A percentile compares a stretch with the other conserved stretches of the same genome.
Conservation (phyloP, 2,113 vertebrate species). For the Mobula hypostoma region DNA sequence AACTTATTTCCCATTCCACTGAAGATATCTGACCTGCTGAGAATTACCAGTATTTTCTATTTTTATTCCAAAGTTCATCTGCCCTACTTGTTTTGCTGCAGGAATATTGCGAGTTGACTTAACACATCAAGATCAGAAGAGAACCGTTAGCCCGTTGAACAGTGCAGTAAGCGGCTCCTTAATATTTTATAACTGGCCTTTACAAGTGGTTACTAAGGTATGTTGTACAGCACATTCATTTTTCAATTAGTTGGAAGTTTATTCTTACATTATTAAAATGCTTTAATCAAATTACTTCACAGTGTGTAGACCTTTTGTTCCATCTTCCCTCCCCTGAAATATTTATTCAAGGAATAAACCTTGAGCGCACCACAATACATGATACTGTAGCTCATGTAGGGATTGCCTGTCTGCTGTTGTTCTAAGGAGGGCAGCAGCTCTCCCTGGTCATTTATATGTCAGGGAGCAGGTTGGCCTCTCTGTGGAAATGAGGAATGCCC, state of each 20-base stretch:
- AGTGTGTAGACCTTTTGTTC: background rate
- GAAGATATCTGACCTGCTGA: too few relatives aligned
- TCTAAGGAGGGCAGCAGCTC: background rate
- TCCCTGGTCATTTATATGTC: background rate
- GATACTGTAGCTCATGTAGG: background rate
- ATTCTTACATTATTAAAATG: background rate
- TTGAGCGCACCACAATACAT: background rate
- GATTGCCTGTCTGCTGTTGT: background rate
- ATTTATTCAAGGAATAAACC: background rate
- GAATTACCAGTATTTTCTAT: too few relatives aligned
- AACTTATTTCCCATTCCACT: too few relatives aligned
- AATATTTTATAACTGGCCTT: background rate
- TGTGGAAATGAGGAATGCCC: background rate
- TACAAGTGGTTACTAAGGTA: background rate
- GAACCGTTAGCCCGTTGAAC: background rate
- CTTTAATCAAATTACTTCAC: background rate
- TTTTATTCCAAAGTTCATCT: too few relatives aligned
- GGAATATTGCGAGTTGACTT: background rate
- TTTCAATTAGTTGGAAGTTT: background rate
- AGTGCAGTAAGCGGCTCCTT: background rate
- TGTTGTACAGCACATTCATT: background rate
- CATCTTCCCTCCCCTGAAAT: background rate
- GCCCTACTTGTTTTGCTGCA: background rate
- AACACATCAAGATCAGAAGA: background rate
- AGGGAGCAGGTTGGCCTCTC: background rate